phyloP scores from a whole-genome alignment of 2,888 invertebrate genomes.

The Epiblema foenella region DNA sequence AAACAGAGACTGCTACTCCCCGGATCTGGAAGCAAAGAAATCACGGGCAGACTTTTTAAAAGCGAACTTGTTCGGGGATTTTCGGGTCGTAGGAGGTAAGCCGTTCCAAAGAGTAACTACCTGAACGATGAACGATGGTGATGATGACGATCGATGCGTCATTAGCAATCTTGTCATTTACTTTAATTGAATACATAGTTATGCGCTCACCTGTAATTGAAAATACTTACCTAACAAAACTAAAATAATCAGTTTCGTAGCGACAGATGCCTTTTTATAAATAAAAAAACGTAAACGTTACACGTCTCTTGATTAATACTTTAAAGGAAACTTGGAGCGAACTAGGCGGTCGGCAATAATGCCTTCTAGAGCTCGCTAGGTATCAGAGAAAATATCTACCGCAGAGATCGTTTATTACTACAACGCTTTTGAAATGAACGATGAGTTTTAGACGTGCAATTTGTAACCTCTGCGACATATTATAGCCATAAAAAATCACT shows the following conservation, averaged over 20 bases:
- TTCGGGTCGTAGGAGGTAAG: too few species aligned
- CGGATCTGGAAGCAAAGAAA: too few species aligned
- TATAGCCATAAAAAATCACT: slow-evolving; percentile 10
- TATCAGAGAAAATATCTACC: slow-evolving; percentile 40
- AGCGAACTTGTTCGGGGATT: too few species aligned
- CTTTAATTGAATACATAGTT: background rate
- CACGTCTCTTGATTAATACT: slow-evolving; percentile 75
- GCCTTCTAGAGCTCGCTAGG: slow-evolving; percentile 21
- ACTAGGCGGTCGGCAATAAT: slow-evolving; percentile 53
- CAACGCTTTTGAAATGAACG: slow-evolving; percentile 29
- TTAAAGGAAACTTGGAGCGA: slow-evolving; percentile 75
- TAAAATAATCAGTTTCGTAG: slow-evolving; percentile 51
- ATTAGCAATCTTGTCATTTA: background rate
- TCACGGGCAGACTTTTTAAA: too few species aligned
- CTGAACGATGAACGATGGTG: too few species aligned
- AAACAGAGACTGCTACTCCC: too few species aligned
- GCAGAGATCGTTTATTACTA: slow-evolving; percentile 31
- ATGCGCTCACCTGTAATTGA: slow-evolving; percentile 10
- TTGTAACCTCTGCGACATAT: slow-evolving; percentile 19
- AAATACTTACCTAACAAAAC: slow-evolving; percentile 34
- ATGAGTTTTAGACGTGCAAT: slow-evolving; percentile 31
- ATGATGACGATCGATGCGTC: background rate
- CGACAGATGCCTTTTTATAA: slow-evolving; percentile 68
- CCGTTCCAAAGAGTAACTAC: too few species aligned
- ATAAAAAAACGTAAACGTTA: slow-evolving; percentile 59